Evolutionary conservation across 2,888 invertebrate genomes (phyloP), one percentile per base, ranked within the genome.

Genomic region (Polydrusus cervinus): DNA sequence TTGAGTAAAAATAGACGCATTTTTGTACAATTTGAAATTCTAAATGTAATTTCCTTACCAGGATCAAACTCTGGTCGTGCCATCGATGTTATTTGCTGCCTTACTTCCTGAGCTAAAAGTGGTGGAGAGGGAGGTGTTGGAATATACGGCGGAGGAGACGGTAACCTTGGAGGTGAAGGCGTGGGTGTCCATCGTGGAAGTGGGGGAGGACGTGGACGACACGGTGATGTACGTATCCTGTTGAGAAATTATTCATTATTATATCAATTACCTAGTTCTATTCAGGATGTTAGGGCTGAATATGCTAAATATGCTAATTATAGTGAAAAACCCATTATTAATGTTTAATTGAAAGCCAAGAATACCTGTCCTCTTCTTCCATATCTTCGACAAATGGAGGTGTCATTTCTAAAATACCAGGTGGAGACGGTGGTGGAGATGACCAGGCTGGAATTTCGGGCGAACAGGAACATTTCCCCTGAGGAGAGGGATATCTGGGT

Each of bases 21-120:
- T n/a, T n/a, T n/a, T n/a, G n/a, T n/a, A 25, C 25, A 25, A 25
- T 25, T 5, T 25, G 5, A 25, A 25, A 25, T 3, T 25, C 25
- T 25, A 25, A 25, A 25, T 25, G 25, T 25, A 25, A 25, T 25
- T 25, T 25, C 34, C 0, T 51, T 57, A 68, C 68, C 60, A 16
- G 68, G 68, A 47, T 68, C 47, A 68, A 68, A 68, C 14, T 45
- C 43, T 9, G 43, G 45, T 30, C 45, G 14, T 13, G 68, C 57
- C n/a, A 25, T 45, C 11, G 47, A 57, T 14, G 30, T 11, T 16
- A 68, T 25, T 14, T 68, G 45, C 30, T 45, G 20, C 7, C 68
- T 43, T 7, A 68, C 9, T 16, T 43, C 43, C 10, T 11, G 34
- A 40, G 67, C 55, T 8, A 34, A n/a, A 14, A 68, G 11, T 43